Base-by-base conservation (phyloP, 2,888 invertebrate genomes). In the Cylindroiulus punctatus region DNA sequence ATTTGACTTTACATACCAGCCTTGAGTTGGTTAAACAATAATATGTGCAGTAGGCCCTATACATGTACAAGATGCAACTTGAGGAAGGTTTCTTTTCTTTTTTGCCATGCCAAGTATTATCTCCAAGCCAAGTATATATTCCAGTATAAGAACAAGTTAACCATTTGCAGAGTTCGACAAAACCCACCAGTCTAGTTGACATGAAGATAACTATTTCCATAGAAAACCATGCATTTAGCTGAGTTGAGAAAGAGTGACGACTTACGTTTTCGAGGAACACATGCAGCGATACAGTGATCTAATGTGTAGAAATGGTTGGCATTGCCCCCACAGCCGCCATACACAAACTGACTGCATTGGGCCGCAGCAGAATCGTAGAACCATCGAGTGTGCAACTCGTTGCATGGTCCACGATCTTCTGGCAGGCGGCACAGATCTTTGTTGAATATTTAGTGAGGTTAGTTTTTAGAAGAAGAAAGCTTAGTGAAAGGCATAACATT, bases 311-410 rank as follows among this genome's bases (percentile, higher is more conserved):
- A 97, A 92, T 95, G 95, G 93, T 97, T 97, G 90, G 93, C 93
- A 92, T 96, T 96, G 89, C 97, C 97, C 88, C 94, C 95, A 92
- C 97, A 98, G 92, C 97, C 97, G 88, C 94, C 93, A 92, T 95
- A 97, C 90, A 94, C 93, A 92, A 98, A 97, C 86, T 94, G 93
- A 88, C 94, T 91, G 91, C 97, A 98, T 89, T 93, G 94, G 88
- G 93, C 94, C 88, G 92, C 92, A 85, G 92, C 92, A 88, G 93
- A 81, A 65, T 88, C 84, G 90, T 95, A 96, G 90, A 93, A 94
- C 94, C 94, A 97, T 86, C 93, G 40, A 17, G 85, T 36, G 14
- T 87, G 90, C 85, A 92, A 90, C 1, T 92, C 91, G 22, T 88
- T 87, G 90, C 96, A 96, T 0, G 94, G 93, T 0, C 96, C 96